Evolutionary conservation across 2,113 vertebrate genomes (phyloP).

Genomic region (Callaeas wilsoni): DNA sequence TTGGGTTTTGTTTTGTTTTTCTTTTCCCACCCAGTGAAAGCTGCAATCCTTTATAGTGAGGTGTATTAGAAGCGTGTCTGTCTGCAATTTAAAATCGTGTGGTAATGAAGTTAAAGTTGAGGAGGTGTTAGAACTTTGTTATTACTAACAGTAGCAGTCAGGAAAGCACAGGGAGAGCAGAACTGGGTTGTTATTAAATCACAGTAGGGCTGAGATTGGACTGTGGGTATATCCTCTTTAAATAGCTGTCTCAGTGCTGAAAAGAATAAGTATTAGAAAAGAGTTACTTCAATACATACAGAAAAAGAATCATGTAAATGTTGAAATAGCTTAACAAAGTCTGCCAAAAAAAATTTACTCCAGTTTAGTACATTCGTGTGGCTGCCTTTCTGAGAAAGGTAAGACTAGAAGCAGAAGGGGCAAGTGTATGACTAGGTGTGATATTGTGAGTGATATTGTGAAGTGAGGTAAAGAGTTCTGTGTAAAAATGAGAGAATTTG

Average conservation of each 20-base stretch:
- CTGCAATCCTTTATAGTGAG: neutral
- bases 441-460: neutral
- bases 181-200: neutral
- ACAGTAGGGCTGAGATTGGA: neutral
- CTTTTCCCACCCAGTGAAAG: neutral
- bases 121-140: neutral
- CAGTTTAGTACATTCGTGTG: neutral
- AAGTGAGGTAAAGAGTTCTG: neutral
- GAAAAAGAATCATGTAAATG: neutral
- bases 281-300: neutral
- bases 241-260: neutral
- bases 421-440: neutral
- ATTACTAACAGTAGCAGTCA: neutral
- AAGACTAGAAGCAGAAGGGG: neutral
- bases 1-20: neutral
- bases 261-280: neutral
- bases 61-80: neutral
- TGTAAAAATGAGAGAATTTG: constrained; percentile 47
- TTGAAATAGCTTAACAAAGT: neutral
- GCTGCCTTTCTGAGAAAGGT: neutral
- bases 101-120: neutral
- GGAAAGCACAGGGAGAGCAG: neutral
- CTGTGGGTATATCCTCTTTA: neutral
- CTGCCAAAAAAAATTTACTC: neutral
- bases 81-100: neutral